phyloP scores from a whole-genome alignment of 2,113 vertebrate species.

The Hippocampus zosterae region DNA sequence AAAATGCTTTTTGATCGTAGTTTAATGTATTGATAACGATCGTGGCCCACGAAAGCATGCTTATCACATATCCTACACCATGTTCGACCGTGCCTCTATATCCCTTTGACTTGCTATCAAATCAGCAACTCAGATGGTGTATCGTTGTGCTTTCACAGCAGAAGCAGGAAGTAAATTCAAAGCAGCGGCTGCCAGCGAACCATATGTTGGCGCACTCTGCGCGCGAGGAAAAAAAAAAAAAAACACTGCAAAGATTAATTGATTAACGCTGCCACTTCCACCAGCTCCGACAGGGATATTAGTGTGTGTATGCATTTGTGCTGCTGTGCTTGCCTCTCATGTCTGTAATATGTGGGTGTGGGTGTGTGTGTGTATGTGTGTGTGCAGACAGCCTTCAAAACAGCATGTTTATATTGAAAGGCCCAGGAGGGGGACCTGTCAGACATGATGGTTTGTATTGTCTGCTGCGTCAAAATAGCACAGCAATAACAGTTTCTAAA shows the following conservation, averaged over 20 bases:
- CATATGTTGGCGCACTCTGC: constrained; percentile 74
- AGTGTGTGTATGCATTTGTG: constrained; percentile 25
- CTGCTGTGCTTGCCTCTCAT: constrained; percentile 19
- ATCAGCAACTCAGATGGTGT: constrained; percentile 73
- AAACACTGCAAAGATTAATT: constrained; percentile 75
- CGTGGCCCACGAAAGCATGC: too few species aligned
- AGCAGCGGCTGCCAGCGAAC: constrained; percentile 74
- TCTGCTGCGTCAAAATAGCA: constrained; percentile 49
- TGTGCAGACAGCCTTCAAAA: constrained; percentile 59
- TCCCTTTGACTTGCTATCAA: constrained; percentile 55
- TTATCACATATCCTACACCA: too few species aligned
- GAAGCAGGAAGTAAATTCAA: constrained; percentile 77
- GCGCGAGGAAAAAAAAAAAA: constrained; percentile 32
- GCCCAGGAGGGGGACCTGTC: constrained; percentile 65
- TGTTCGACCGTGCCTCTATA: too few species aligned
- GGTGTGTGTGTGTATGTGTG: constrained; percentile 31
- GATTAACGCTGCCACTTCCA: constrained; percentile 74
- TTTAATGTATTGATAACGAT: not conserved
- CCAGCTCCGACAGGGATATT: constrained; percentile 69
- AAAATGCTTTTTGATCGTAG: too few species aligned
- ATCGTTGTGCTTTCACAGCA: constrained; percentile 74
- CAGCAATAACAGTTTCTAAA: constrained; percentile 45
- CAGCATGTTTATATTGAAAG: constrained; percentile 63
- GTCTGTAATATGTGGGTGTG: constrained; percentile 41
- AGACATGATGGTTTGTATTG: constrained; percentile 63